These are phyloP conservation scores for Nomada fabriciana DNA, from an alignment of 2,888 invertebrate genomes.

Conservation along the genomic window DNA sequence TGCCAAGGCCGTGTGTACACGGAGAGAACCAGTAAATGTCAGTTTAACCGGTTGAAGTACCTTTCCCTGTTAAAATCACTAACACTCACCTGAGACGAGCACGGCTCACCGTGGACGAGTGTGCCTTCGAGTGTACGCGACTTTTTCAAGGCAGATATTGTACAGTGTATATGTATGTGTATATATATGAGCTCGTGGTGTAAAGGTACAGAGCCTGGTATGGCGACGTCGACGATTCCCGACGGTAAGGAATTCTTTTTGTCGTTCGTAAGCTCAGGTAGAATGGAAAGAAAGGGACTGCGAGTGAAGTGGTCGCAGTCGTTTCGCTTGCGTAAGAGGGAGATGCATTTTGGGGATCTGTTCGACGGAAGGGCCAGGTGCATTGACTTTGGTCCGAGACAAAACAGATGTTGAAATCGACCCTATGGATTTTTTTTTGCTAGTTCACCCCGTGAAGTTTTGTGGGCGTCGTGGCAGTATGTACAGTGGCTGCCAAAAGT, in stretches of 20 bases:
- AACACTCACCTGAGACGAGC: conserved; percentile 19
- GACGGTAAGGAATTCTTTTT: conserved; percentile 46
- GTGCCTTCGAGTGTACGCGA: conserved; percentile 18
- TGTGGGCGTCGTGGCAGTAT: background rate
- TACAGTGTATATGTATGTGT: background rate
- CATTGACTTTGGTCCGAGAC: conserved; percentile 73
- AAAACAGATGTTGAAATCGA: conserved; percentile 75
- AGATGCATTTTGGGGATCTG: conserved; percentile 62
- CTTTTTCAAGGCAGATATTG: conserved; percentile 27
- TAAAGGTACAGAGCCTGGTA: conserved; percentile 32
- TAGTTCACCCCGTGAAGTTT: conserved; percentile 22
- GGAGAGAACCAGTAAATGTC: conserved; percentile 55
- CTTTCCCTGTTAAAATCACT: conserved; percentile 57
- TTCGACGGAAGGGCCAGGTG: conserved; percentile 70
- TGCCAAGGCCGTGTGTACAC: conserved; percentile 59
- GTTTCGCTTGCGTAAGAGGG: conserved; percentile 63
- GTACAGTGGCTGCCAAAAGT: no score
- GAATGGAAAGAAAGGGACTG: conserved; percentile 17
- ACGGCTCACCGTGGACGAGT: background rate
- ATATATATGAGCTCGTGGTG: background rate
- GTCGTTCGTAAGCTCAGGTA: conserved; percentile 34
- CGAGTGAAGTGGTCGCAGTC: conserved; percentile 31
- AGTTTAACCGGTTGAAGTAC: conserved; percentile 63
- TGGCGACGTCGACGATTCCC: conserved; percentile 24
- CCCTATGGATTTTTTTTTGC: conserved; percentile 62